Evolutionary conservation across 2,888 invertebrate genomes (phyloP).

Genomic region (Scaptomyza caliginosa): DNA sequence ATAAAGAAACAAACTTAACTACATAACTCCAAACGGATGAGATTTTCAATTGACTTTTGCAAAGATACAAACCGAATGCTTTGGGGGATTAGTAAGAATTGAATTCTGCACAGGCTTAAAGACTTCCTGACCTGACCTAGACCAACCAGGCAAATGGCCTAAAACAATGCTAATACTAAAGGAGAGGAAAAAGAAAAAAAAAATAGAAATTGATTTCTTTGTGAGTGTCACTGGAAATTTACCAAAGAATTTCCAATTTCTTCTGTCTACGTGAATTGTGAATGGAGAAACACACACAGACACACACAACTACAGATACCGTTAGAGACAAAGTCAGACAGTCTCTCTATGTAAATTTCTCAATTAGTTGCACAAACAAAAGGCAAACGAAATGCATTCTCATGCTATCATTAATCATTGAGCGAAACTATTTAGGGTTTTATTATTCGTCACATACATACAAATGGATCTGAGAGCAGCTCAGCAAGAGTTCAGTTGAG

Average conservation of each 20-base stretch:
- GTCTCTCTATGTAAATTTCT: constrained; percentile 62
- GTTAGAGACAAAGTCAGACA: constrained; percentile 1
- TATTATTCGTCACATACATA: constrained; percentile 19
- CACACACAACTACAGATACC: background rate
- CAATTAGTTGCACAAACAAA: constrained; percentile 71
- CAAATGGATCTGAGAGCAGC: constrained; percentile 29
- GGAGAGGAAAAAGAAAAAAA: constrained; percentile 7
- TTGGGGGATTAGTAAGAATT: constrained; percentile 22
- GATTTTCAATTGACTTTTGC: constrained; percentile 26
- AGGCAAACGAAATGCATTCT: constrained; percentile 52
- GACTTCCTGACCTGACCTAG: constrained; percentile 26
- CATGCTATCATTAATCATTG: constrained; percentile 54
- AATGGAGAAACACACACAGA: constrained; percentile 10
- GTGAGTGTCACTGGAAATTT: constrained; percentile 56
- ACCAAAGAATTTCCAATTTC: constrained; percentile 42
- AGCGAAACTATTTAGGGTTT: constrained; percentile 31
- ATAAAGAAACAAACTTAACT: constrained; percentile 13
- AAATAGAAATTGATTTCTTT: constrained; percentile 46
- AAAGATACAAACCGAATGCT: constrained; percentile 19
- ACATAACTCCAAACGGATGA: background rate
- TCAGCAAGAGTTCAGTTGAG: constrained; percentile 60
- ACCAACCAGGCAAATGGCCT: constrained; percentile 22
- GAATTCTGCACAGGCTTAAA: background rate
- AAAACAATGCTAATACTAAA: constrained; percentile 12
- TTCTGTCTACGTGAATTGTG: constrained; percentile 11